Conservation (phyloP, 2,888 invertebrate species). For the Gasteruption jaculator region DNA sequence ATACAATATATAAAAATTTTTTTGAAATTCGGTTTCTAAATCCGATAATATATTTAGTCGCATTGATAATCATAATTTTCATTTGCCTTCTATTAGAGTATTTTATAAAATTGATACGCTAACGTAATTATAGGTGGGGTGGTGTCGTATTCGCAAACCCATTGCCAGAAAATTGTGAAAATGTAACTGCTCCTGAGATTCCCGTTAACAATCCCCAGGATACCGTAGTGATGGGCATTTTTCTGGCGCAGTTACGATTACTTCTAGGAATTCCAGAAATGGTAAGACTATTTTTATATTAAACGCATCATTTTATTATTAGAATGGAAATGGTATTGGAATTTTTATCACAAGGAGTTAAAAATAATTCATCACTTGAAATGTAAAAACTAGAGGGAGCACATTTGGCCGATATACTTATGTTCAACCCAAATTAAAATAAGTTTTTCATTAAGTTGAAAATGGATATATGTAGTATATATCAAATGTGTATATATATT, state of each 20-base stretch:
- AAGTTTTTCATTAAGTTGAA: no score
- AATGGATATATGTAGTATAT: no score
- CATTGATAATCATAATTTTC: background rate
- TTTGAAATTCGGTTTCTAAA: background rate
- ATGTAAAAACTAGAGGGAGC: no score
- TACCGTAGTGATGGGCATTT: slow-evolving; percentile 68
- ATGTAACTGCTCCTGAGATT: slow-evolving; percentile 38
- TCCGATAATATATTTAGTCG: background rate
- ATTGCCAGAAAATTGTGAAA: slow-evolving; percentile 55
- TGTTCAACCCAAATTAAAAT: no score
- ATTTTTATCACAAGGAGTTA: no score
- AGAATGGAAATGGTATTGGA: no score
- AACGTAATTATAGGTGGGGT: slow-evolving; percentile 66
- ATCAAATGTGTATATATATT: no score
- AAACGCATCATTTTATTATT: no score
- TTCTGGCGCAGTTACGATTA: slow-evolving; percentile 70
- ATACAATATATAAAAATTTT: slow-evolving; percentile 2
- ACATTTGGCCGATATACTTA: no score
- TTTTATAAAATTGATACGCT: background rate
- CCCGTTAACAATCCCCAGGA: slow-evolving; percentile 56
- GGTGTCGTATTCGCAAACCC: slow-evolving; percentile 78
- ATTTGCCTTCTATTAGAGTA: background rate
- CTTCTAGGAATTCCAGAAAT: slow-evolving; percentile 67
- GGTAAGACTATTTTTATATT: no score
- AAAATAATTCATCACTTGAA: no score